Base-by-base conservation (phyloP, 2,797 vertebrate species). In the Manis javanica region DNA sequence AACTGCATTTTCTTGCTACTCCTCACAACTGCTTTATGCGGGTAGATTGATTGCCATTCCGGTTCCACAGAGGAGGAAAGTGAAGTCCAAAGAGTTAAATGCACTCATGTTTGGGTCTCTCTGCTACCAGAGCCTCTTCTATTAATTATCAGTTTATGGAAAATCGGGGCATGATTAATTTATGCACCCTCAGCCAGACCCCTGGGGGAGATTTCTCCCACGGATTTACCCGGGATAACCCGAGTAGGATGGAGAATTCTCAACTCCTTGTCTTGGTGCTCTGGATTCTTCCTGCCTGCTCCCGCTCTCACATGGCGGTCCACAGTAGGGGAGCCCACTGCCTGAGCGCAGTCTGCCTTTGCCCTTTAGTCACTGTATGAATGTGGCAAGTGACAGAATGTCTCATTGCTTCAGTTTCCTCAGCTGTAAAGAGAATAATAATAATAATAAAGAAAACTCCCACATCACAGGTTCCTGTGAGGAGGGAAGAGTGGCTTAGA, bases 241-340 rank as follows among this genome's bases (percentile, higher is more conserved):
- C 59, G 26, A 16, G 57, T 29, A 86, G 7, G 12, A 71, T 83
- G 77, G 42, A 77, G 34, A 87, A 26, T 69, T 39, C 34, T 39
- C 51, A 79, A 75, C 18, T 18, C 34, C 7, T 4, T 8, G 9
- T 13, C 19, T 31, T 82, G 37, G 37, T 77, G n/a, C 31, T 72
- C 42, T 16, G 34, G 37, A 71, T 34, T 51, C 49, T 81, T 71
- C 57, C 82, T 55, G n/a, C 64, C 8, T 18, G 14, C 57, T n/a
- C 24, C 2, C 5, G 92, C 31, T 13, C 18, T 49, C 53, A 19
- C 0, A 0, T 26, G 12, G 19, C 24, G 3, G 11, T 59, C 46
- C 34, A 34, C 26, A 46, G 18, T 5, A 74, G 13, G 24, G 42
- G 3, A 8, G 7, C 31, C 7, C 4, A 55, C 10, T 26, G 24